Conservation (phyloP, 2,797 vertebrate genomes). For the Ptychobarbus kaznakovi region DNA sequence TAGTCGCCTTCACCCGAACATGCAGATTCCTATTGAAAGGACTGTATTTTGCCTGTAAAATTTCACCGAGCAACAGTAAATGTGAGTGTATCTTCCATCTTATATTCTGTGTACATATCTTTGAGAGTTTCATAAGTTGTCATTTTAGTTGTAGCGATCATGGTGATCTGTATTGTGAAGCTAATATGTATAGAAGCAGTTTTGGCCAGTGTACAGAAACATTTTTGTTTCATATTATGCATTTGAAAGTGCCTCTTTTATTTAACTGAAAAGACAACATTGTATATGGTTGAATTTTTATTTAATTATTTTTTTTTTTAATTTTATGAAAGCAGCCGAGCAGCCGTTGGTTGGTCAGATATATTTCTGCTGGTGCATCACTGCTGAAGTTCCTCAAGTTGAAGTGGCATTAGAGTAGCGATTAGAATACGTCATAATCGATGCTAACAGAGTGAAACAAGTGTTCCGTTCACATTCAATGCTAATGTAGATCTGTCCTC, state of each 20-base stretch:
- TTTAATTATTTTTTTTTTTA: background rate
- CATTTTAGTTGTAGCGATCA: conserved; percentile 39
- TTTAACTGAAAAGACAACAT: conserved; percentile 44
- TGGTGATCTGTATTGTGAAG: conserved; percentile 64
- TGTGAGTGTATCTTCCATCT: background rate
- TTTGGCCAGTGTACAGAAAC: conserved; percentile 63
- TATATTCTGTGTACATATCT: conserved; percentile 30
- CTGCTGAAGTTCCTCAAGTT: conserved; percentile 40
- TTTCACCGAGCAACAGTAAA: background rate
- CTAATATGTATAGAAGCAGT: conserved; percentile 59
- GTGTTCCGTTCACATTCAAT: conserved; percentile 14
- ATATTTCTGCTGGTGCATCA: conserved; percentile 45
- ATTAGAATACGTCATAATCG: background rate
- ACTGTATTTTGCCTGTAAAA: background rate
- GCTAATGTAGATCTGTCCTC: conserved; percentile 4
- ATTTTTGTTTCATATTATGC: conserved; percentile 56
- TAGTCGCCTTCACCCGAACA: background rate
- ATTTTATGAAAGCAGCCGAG: background rate
- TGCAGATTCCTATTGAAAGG: background rate
- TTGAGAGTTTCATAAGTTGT: conserved; percentile 26
- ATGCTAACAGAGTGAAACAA: conserved; percentile 12
- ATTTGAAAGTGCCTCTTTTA: conserved; percentile 73
- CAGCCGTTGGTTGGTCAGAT: conserved; percentile 23
- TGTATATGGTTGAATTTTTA: background rate
- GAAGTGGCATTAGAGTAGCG: conserved; percentile 23